These are phyloP conservation scores for Drosophila nr. fundita DNA, from an alignment of 2,888 invertebrate species.

Conservation along the genomic window DNA sequence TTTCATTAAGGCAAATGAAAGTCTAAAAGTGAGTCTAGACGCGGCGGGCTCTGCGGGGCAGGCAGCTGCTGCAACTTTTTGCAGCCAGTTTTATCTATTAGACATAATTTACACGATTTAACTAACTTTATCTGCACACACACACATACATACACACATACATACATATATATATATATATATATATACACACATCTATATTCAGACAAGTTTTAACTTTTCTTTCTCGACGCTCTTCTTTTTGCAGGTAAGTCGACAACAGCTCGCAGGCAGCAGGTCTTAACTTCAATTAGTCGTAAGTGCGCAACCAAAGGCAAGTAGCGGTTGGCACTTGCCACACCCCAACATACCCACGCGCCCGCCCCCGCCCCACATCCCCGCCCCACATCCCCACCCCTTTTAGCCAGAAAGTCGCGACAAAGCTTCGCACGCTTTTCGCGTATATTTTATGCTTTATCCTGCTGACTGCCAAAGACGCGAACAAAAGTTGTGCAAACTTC, in stretches of 20 bases:
- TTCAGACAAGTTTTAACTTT: slow-evolving; percentile 13
- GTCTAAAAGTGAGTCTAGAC: slow-evolving; percentile 55
- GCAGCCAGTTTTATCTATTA: slow-evolving; percentile 72
- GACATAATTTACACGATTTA: slow-evolving; percentile 80
- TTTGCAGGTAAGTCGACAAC: slow-evolving; percentile 67
- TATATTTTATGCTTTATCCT: slow-evolving; percentile 62
- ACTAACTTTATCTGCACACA: slow-evolving; percentile 64
- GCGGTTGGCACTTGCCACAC: slow-evolving; percentile 29
- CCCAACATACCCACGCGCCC: neutral
- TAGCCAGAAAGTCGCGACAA: slow-evolving; percentile 12
- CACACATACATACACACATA: slow-evolving; percentile 1
- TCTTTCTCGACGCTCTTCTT: slow-evolving; percentile 13
- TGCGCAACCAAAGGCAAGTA: slow-evolving; percentile 55
- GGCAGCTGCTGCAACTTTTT: slow-evolving; percentile 43
- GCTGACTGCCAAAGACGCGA: slow-evolving; percentile 21
- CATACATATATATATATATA: slow-evolving; percentile 1
- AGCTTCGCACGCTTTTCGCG: slow-evolving; percentile 60
- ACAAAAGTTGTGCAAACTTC: slow-evolving; percentile 34
- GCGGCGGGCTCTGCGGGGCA: slow-evolving; percentile 19
- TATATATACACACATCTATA: neutral
- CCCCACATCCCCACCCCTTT: neutral
- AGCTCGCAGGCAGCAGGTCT: slow-evolving; percentile 44
- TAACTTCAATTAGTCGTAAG: slow-evolving; percentile 81
- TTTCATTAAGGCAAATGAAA: slow-evolving; percentile 48
- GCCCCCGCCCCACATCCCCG: neutral